Evolutionary conservation across 2,113 vertebrate species (phyloP), one percentile per base, ranked within the genome.

Genomic region (Psilopsiagon aurifrons): DNA sequence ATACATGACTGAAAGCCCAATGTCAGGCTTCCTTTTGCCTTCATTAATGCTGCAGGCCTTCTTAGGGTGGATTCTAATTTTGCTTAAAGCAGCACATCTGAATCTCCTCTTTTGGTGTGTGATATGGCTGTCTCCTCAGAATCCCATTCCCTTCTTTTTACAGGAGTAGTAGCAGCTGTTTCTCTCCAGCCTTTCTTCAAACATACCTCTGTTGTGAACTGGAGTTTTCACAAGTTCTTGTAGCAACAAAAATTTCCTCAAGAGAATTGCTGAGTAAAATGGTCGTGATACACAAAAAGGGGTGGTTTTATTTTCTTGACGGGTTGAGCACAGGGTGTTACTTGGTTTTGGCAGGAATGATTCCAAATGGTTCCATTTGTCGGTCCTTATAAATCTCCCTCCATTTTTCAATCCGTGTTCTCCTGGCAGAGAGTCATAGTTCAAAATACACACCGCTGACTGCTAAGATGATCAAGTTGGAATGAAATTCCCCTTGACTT

Each of bases 401-500:
- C 4, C 11, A 13, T 82, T 95, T 94, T 85, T 93, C n/a, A 90
- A 1, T 84, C 41, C 68, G 7, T 66, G 70, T 80, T 88, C 59
- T 91, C 18, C 17, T 95, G 71, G 71, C 44, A 93, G 76, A 82
- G 76, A 2, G 3, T 10, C 8, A 1, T 49, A 41, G 29, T 83
- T 94, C 49, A 82, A 71, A 91, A 62, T 91, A 39, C 10, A 37
- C 6, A 4, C 67, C 6, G 2, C 46, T 92, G 47, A 39, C 75
- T 88, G 43, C 35, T 43, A 75, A 64, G 23, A 31, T 75, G 43
- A 70, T 70, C 15, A 80, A 67, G 29, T 75, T 94, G 59, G 37
- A 95, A 91, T 85, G 31, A 83, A 88, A 80, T 80, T 92, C 66
- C 66, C 90, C 49, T 83, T 82, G 71, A 49, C 59, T 94, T 91